Conservation (phyloP, 2,797 vertebrate species). For the Siniperca scherzeri region DNA sequence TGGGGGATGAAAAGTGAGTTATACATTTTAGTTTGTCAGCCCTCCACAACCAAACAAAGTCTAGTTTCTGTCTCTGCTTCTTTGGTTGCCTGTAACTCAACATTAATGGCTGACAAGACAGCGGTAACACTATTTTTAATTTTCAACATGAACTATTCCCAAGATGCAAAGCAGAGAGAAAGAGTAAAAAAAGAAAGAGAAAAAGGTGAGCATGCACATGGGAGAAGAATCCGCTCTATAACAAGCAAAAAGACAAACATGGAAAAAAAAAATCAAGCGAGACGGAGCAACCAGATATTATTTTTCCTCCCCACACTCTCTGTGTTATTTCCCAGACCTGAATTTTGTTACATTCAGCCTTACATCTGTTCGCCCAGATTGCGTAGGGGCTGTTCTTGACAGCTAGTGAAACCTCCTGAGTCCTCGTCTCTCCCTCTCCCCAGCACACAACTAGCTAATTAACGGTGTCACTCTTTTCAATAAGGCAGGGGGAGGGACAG, state of each 20-base stretch:
- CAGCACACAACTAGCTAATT: conserved; percentile 86
- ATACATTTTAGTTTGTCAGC: conserved; percentile 25
- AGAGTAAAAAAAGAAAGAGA: conserved; percentile 10
- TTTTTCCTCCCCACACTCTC: conserved; percentile 64
- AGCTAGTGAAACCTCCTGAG: conserved; percentile 88
- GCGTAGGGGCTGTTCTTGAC: conserved; percentile 91
- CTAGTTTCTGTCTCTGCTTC: conserved; percentile 35
- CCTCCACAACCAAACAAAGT: conserved; percentile 19
- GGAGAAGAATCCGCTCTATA: conserved; percentile 52
- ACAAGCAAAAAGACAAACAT: conserved; percentile 61
- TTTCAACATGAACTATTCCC: conserved; percentile 64
- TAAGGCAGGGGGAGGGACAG: conserved; percentile 68
- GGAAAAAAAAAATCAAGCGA: conserved; percentile 55
- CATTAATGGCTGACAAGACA: conserved; percentile 61
- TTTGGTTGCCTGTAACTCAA: conserved; percentile 50
- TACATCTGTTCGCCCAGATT: conserved; percentile 90
- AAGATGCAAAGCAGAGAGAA: conserved; percentile 19
- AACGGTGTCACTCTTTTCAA: conserved; percentile 88
- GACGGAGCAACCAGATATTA: conserved; percentile 56
- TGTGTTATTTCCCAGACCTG: conserved; percentile 87
- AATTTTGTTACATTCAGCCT: conserved; percentile 89
- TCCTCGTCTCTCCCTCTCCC: conserved; percentile 88
- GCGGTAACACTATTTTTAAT: conserved; percentile 72
- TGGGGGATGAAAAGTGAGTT: conserved; percentile 38
- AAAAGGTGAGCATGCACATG: conserved; percentile 42